Percentiles rank a stretch among this genome's conserved stretches.
Conservation (phyloP, 2,113 vertebrate genomes). For the Pangasianodon gigas region DNA sequence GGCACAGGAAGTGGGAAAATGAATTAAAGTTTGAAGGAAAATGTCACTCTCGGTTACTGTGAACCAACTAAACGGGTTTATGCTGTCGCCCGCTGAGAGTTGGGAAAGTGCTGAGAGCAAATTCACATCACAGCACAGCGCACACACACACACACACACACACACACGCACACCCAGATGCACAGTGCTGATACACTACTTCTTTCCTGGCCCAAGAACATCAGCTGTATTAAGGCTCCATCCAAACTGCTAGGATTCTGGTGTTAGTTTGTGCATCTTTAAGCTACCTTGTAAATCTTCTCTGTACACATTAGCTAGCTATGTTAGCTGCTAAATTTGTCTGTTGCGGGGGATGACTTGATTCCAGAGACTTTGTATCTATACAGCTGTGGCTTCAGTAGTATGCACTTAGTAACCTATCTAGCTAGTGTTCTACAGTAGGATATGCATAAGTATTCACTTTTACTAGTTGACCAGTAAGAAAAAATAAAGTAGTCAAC, state of each 20-base stretch:
- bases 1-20: slow-evolving; percentile 85
- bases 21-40: slow-evolving; percentile 89
- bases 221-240: neutral
- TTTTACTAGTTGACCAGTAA: neutral
- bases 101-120: slow-evolving; percentile 76
- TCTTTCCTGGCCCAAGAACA: neutral
- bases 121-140: slow-evolving; percentile 64
- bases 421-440: neutral
- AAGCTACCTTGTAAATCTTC: neutral
- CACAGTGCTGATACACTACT: neutral
- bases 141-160: slow-evolving; percentile 1
- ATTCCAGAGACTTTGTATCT: neutral
- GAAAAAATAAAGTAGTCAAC: neutral
- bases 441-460: neutral
- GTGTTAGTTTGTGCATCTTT: neutral
- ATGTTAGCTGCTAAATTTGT: neutral
- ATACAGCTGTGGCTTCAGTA: neutral
- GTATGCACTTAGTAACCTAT: neutral
- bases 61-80: slow-evolving; percentile 76
- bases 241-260: neutral
- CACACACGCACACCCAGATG: neutral
- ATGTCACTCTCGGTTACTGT: slow-evolving; percentile 87
- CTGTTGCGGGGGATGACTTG: neutral
- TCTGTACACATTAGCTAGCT: neutral
- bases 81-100: slow-evolving; percentile 75